Base-by-base conservation (phyloP, 2,797 vertebrate genomes). In the Enteromius paludinosus region DNA sequence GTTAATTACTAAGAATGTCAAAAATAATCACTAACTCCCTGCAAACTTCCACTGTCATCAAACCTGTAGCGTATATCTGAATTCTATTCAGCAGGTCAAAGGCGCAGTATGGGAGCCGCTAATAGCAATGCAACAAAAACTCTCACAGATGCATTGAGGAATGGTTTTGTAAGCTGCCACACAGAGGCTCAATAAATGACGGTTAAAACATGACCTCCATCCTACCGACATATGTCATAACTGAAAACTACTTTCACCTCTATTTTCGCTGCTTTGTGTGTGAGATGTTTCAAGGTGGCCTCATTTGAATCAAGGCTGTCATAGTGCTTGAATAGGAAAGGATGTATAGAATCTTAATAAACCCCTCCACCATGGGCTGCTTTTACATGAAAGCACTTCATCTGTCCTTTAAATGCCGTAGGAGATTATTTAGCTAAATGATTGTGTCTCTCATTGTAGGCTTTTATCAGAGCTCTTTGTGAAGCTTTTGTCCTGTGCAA, bases 1-100 rank as follows among this genome's bases (percentile, higher is more conserved):
- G 45, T 90, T 90, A 86, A 91, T 88, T 90, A 90, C 89, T 88
- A 56, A 90, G 86, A 76, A 81, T 79, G 84, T 87, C 78, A 85
- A 89, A 87, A 89, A 89, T 79, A 87, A 90, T 84, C 59, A 77
- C 82, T 47, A 69, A 80, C 73, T 70, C 72, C 61, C 61, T 41
- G 64, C 12, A 23, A 74, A 73, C 75, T 78, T 81, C 52, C 74
- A 43, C 56, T 28, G 33, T 83, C 49, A 79, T 69, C 75, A 47
- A 75, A 84, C 56, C 86, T 69, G 56, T 77, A 28, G 77, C 25
- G 4, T 45, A 66, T 52, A 43, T 75, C 74, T 12, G 76, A 74
- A 76, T 25, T 68, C 2, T 12, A 30, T 72, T 52, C 25, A 83
- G 52, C 47, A 38, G 64, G 71, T 82, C 30, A 74, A 68, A 75